Conservation (phyloP, 2,113 vertebrate genomes). For the Chionis minor region DNA sequence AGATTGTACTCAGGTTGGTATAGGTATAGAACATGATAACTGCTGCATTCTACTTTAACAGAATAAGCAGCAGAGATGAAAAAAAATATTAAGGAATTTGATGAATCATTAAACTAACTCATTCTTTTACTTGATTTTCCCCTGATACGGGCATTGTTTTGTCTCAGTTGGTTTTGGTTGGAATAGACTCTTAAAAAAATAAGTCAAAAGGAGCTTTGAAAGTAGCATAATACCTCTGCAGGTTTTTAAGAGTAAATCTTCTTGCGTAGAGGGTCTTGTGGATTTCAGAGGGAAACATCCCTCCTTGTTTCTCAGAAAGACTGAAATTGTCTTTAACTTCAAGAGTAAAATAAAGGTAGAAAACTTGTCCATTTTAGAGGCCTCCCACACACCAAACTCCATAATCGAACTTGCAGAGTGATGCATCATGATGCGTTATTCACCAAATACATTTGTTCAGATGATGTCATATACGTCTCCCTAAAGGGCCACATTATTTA, state of each 20-base stretch:
- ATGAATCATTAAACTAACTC: not conserved
- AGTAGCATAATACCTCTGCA: not conserved
- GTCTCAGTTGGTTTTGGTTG: not conserved
- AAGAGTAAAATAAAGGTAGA: not conserved
- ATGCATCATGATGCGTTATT: not conserved
- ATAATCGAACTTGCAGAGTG: not conserved
- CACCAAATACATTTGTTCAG: not conserved
- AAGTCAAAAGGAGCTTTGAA: not conserved
- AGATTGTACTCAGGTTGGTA: not conserved
- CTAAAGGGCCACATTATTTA: constrained; percentile 2
- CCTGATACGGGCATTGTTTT: not conserved
- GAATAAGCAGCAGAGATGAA: not conserved
- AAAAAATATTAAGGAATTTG: not conserved
- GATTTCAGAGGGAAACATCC: not conserved
- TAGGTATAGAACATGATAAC: not conserved
- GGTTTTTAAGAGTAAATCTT: not conserved
- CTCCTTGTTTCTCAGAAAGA: not conserved
- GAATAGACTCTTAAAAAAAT: not conserved
- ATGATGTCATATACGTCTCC: constrained; percentile 24
- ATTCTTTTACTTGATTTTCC: not conserved
- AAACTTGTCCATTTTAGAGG: not conserved
- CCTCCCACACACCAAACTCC: not conserved
- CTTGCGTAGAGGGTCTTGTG: fast-evolving
- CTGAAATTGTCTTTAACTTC: not conserved
- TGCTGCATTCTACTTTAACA: not conserved